Conservation (phyloP, 2,888 invertebrate species). For the Flexamia atlantica region DNA sequence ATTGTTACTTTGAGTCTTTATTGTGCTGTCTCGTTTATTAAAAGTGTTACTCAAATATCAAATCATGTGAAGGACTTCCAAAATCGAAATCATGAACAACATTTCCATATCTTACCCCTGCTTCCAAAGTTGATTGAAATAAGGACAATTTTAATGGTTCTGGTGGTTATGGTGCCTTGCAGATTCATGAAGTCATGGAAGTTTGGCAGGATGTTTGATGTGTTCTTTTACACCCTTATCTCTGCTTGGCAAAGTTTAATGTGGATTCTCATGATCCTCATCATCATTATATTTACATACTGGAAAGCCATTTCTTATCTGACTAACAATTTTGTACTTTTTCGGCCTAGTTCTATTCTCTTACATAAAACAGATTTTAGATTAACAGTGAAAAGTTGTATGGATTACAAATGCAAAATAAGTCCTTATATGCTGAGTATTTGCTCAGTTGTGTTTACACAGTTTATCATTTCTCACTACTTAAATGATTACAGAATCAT, state of each 20-base stretch:
- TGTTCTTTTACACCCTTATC: neutral
- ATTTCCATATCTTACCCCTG: conserved; percentile 4
- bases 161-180: neutral
- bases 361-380: conserved; percentile 8
- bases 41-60: neutral
- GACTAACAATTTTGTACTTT: neutral
- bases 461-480: neutral
- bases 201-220: neutral
- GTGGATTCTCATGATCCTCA: neutral
- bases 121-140: neutral
- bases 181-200: conserved; percentile 7
- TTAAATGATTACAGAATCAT: neutral
- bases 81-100: neutral
- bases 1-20: neutral
- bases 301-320: neutral
- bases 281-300: neutral
- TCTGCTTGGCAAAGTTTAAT: neutral
- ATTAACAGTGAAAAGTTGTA: neutral
- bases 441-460: neutral
- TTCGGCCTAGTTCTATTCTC: neutral
- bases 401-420: neutral
- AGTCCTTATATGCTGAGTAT: neutral
- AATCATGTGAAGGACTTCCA: neutral
- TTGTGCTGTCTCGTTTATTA: neutral
- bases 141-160: neutral